Evolutionary conservation across 1,140 invertebrate species (phyloP), one percentile per base, ranked within the genome.

Genomic region (Mercenaria mercenaria): DNA sequence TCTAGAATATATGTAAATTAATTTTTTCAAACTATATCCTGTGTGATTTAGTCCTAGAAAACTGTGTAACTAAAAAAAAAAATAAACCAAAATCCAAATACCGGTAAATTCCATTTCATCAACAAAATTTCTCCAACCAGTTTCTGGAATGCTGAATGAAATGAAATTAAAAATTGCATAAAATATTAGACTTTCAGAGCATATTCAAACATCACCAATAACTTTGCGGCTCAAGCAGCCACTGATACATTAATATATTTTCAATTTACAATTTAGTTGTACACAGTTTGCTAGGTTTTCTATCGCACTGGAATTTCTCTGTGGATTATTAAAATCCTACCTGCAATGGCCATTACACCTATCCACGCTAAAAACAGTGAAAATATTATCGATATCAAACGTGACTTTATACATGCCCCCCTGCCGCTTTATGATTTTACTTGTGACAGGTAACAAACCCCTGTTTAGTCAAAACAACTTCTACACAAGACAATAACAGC

Each of bases 311-410:
- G n/a, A n/a, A n/a, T n/a, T n/a, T n/a, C n/a, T n/a, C n/a, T 61
- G 56, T 61, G 56, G 56, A 61, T 26, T 61, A 61, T 6, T 47
- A 26, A 6, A 47, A 50, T 41, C 41, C 74, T 77, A 77, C 74
- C 74, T 77, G 74, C 74, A 47, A 77, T 50, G 74, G 74, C 74
- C 74, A 77, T 77, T 18, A 50, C 74, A 50, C 74, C 74, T 43
- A 77, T 50, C 74, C 74, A 77, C 34, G 74, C 74, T 77, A 77
- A 3, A 77, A 77, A 77, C 37, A 50, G 74, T 77, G 74, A 77
- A 77, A 77, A 77, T 50, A 50, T 29, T 67, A 37, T 67, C 61
- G 11, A 67, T 67, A 32, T 67, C 61, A 67, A 67, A 61, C 26
- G 61, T 67, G 61, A 67, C 61, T 32, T 29, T 67, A 11, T 32